phyloP scores from a whole-genome alignment of 2,797 vertebrate species.

The Hoplostethus atlanticus region DNA sequence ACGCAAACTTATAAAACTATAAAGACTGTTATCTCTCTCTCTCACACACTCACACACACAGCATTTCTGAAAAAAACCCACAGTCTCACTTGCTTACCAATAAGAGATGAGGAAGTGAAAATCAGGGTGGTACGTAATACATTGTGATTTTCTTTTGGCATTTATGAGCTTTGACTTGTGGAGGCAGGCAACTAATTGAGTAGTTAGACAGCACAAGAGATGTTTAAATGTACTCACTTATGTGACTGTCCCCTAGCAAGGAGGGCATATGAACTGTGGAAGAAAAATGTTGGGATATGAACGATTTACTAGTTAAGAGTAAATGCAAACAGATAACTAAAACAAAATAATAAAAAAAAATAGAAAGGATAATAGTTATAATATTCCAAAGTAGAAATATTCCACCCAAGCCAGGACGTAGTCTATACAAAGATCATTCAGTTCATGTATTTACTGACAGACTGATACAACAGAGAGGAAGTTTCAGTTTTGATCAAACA shows the following conservation, averaged over 20 bases:
- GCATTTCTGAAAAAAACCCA: conserved; percentile 9
- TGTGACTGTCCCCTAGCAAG: conserved; percentile 64
- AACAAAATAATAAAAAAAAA: background rate
- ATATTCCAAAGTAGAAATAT: background rate
- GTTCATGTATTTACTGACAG: background rate
- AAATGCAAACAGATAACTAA: conserved; percentile 11
- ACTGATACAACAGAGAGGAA: conserved; percentile 44
- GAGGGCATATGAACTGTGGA: conserved; percentile 72
- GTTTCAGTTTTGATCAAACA: conserved; percentile 15
- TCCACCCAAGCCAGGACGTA: background rate
- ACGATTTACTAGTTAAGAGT: conserved; percentile 2
- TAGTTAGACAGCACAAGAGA: background rate
- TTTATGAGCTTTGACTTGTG: conserved; percentile 23
- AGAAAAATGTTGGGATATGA: conserved; percentile 28
- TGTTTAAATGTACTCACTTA: conserved; percentile 71
- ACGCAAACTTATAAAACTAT: background rate
- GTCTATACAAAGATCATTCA: conserved; percentile 1
- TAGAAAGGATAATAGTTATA: background rate
- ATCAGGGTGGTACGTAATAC: conserved; percentile 7
- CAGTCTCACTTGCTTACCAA: conserved; percentile 6
- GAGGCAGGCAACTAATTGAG: conserved; percentile 24
- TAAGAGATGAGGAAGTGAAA: conserved; percentile 73
- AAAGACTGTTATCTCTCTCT: background rate
- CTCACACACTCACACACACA: background rate
- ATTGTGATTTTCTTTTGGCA: conserved; percentile 19